Percentiles rank a stretch among this genome's conserved stretches.
These are phyloP conservation scores for Drosophila conformis DNA, from an alignment of 2,888 invertebrate species.

Conservation along the genomic window DNA sequence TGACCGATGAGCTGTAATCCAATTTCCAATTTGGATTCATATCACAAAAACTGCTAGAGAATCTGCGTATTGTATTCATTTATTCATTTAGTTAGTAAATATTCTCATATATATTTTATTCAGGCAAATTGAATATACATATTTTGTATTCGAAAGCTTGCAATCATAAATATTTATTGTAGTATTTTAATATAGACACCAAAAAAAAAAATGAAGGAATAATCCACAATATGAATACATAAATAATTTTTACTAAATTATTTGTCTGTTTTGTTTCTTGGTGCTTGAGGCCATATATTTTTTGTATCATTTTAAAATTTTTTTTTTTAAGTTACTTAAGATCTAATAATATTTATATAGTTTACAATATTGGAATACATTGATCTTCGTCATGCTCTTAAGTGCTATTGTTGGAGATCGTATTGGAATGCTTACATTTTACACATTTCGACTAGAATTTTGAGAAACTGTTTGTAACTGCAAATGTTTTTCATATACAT, in stretches of 20 bases:
- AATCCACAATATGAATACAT: slow-evolving; percentile 51
- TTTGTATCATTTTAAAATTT: neutral
- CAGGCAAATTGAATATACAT: slow-evolving; percentile 36
- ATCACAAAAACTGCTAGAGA: slow-evolving; percentile 37
- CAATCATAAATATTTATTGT: slow-evolving; percentile 39
- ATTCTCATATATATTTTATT: slow-evolving; percentile 47
- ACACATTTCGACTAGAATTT: slow-evolving; percentile 46
- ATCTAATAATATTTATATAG: slow-evolving; percentile 14
- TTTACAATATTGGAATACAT: slow-evolving; percentile 17
- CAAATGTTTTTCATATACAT: slow-evolving; percentile 3
- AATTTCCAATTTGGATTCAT: slow-evolving; percentile 1
- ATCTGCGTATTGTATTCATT: slow-evolving; percentile 53
- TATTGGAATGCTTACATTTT: slow-evolving; percentile 2
- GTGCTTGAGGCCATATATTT: neutral
- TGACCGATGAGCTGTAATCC: slow-evolving; percentile 91
- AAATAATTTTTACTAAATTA: slow-evolving; percentile 66
- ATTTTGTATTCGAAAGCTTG: slow-evolving; percentile 11
- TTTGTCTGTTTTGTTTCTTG: slow-evolving; percentile 36
- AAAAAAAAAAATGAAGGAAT: slow-evolving; percentile 55
- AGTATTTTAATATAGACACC: slow-evolving; percentile 70
- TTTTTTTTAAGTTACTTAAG: slow-evolving; percentile 18
- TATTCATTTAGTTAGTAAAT: slow-evolving; percentile 65
- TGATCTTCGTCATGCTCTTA: slow-evolving; percentile 20
- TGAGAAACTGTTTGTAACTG: slow-evolving; percentile 26
- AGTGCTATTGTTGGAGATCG: slow-evolving; percentile 39